These are phyloP conservation scores for Nephila pilipes DNA, from an alignment of 1,140 invertebrate genomes.

Conservation along the genomic window DNA sequence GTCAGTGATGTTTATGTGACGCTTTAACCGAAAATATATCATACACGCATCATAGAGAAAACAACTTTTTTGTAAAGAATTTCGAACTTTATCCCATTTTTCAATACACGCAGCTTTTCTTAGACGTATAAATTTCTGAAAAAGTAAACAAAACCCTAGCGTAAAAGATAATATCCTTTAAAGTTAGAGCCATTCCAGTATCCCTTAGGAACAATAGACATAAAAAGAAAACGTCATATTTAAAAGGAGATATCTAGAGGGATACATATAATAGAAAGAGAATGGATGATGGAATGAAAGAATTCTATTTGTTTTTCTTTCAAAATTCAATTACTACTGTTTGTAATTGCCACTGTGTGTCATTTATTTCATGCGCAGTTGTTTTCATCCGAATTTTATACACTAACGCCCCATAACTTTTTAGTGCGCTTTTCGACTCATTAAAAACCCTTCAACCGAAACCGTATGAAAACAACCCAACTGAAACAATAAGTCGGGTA, in stretches of 20 bases:
- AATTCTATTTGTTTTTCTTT: neutral
- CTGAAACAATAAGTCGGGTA: neutral
- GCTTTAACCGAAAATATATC: neutral
- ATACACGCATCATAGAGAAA: neutral
- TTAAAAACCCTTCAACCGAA: constrained; percentile 13
- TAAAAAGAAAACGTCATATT: neutral
- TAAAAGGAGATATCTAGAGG: neutral
- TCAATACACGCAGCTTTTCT: neutral
- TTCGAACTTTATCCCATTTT: neutral
- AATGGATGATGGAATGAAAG: neutral
- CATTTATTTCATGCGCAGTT: constrained; percentile 9
- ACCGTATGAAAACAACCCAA: neutral
- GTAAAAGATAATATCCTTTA: constrained; percentile 8
- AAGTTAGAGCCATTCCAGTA: neutral
- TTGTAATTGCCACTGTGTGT: neutral
- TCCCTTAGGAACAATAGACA: neutral
- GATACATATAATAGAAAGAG: neutral
- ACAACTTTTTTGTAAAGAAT: neutral
- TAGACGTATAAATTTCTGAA: neutral
- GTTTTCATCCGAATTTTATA: neutral
- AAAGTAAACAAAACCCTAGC: neutral
- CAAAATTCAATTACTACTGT: neutral
- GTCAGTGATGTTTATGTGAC: neutral
- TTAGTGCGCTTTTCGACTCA: neutral
- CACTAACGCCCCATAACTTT: constrained; percentile 22